phyloP scores from a whole-genome alignment of 2,888 invertebrate species.

The Carpatolechia fugitivella region DNA sequence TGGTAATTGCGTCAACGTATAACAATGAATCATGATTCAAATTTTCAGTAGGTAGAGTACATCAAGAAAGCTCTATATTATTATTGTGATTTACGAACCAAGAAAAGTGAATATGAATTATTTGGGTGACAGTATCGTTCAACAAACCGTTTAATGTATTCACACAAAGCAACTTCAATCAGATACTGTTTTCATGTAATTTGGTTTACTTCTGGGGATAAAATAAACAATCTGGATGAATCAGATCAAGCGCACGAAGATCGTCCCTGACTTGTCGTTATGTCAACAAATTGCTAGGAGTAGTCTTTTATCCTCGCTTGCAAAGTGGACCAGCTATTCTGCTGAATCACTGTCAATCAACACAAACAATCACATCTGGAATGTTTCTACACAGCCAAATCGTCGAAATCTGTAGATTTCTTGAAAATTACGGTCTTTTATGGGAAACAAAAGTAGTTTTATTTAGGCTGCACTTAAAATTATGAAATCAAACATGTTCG shows the following conservation, averaged over 20 bases:
- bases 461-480: no score
- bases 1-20: no score
- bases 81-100: conserved; percentile 20
- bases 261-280: neutral
- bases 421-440: neutral
- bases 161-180: no score
- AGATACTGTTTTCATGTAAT: neutral
- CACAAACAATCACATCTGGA: conserved; percentile 11
- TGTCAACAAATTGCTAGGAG: conserved; percentile 6
- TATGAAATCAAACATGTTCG: neutral
- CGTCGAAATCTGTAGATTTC: neutral
- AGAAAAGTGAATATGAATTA: conserved; percentile 4
- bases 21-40: conserved; percentile 27
- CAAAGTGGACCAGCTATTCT: conserved; percentile 7
- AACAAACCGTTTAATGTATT: conserved; percentile 8
- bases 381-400: neutral
- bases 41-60: conserved; percentile 27
- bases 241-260: neutral
- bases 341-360: conserved; percentile 13
- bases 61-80: conserved; percentile 20
- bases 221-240: neutral
- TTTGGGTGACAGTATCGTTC: neutral
- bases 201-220: neutral
- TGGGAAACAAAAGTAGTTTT: no score
- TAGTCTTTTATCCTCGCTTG: conserved; percentile 5